Base-by-base conservation (phyloP, 1,140 invertebrate species). In the Carcinoscorpius rotundicauda region DNA sequence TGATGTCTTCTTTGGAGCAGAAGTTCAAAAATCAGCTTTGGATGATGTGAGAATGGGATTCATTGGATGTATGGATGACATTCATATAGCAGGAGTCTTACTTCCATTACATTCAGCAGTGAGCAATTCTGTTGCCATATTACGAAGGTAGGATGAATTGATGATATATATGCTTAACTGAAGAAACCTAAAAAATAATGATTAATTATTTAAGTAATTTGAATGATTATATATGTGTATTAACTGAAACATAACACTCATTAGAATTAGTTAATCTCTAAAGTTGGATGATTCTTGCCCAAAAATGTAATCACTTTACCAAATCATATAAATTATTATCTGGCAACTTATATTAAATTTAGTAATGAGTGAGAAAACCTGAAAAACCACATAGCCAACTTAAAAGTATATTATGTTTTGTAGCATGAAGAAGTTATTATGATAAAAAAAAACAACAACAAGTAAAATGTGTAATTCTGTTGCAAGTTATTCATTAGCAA, bases 1-100 rank as follows among this genome's bases (percentile, higher is more conserved):
- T 73, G 86, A 92, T 71, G 77, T 93, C 29, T 91, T 89, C 71
- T 80, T 95, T 53, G 92, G 92, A 4, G 91, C 91, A 1, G 85
- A 91, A 75, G 88, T 94, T 4, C 77, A 82, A 63, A 83, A 71
- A 3, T 79, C 82, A 65, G 82, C 84, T 3, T 86, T 85, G 63
- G 84, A 87, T 70, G 86, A 89, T 74, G 83, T 91, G 11, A 85
- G 85, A 63, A 80, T 71, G 67, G 75, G 93, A 3, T 94, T 94
- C 74, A 80, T 89, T 65, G 93, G 93, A 3, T 97, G 94, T 73
- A 87, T 97, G 82, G 87, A 92, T 63, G 89, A 95, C 71, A 84
- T 97, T 6, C 82, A 85, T 52, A 83, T 97, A 50, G 87, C 89
- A 60, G 82, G 86, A 64, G 81, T 86, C 0, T 78, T 82, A 0